Evolutionary conservation across 2,888 invertebrate species (phyloP), one percentile per base, ranked within the genome.

Genomic region (Troides aeacus): DNA sequence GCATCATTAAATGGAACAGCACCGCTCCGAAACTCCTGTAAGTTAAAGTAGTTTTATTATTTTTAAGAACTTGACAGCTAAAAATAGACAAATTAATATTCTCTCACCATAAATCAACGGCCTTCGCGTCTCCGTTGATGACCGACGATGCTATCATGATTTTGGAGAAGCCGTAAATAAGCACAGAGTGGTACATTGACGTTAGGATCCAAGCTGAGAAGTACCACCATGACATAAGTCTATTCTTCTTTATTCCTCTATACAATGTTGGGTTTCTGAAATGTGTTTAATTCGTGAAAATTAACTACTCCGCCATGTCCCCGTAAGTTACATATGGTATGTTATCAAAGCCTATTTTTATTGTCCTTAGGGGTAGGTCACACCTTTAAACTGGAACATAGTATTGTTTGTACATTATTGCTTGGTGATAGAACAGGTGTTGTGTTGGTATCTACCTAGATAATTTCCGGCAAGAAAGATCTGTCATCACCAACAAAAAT

Each of bases 241-340:
- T 91, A 88, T 97, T 97, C 71, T 89, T 89, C 3, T 82, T 88
- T 71, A 95, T 94, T 66, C 93, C 93, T 78, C 92, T 93, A 82
- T 97, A 97, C 1, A 96, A 84, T 17, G 93, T 89, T 0, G 97
- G 97, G 72, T 94, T 93, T n/a, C 94, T 93, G 30, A 15, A 46
- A 46, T 15, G 15, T 46, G 46, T 1, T 46, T 12, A 46, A 46
- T 12, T 12, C 15, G 12, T 2, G 42, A 46, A 1, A 15, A 46
- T 46, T 10, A 15, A 24, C 24, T 24, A 4, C 24, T 24, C 4
- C 24, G 24, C 4, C 2, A 30, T 30, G 30, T 30, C 4, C 30
- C 3, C 30, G 30, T 3, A 30, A 21, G 21, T 21, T 21, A 21
- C 21, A 21, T 21, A 21, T 21, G 21, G 21, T 21, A 21, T 3